Conservation (phyloP, 1,140 invertebrate species). For the Myzus persicae region DNA sequence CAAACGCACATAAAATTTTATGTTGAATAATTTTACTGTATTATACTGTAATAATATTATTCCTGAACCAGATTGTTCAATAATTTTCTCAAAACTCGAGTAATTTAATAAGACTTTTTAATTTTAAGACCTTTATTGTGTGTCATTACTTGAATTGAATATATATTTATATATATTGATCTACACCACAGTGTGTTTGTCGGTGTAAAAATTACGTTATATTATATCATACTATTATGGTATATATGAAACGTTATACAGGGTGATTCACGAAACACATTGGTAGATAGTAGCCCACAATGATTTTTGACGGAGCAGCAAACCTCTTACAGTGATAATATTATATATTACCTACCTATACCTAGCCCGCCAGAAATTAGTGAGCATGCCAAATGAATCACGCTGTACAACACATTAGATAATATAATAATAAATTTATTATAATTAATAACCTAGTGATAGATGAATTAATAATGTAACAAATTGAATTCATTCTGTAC, state of each 20-base stretch:
- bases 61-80: background rate
- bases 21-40: background rate
- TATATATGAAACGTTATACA: background rate
- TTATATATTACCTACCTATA: background rate
- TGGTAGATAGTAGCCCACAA: background rate
- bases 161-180: background rate
- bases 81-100: background rate
- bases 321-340: background rate
- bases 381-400: background rate
- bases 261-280: background rate
- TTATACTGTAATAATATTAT: background rate
- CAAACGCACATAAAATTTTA: background rate
- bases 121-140: slow-evolving; percentile 10
- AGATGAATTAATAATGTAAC: background rate
- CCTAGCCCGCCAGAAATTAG: background rate
- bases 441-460: background rate
- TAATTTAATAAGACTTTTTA: slow-evolving; percentile 17
- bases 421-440: background rate
- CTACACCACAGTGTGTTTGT: background rate
- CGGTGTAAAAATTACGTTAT: slow-evolving; percentile 1
- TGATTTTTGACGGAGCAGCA: background rate
- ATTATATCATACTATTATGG: slow-evolving; percentile 4
- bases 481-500: background rate
- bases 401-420: slow-evolving; percentile 12
- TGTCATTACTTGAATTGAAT: background rate